These are phyloP conservation scores for Uria lomvia DNA, from an alignment of 2,113 vertebrate species.

Conservation along the genomic window DNA sequence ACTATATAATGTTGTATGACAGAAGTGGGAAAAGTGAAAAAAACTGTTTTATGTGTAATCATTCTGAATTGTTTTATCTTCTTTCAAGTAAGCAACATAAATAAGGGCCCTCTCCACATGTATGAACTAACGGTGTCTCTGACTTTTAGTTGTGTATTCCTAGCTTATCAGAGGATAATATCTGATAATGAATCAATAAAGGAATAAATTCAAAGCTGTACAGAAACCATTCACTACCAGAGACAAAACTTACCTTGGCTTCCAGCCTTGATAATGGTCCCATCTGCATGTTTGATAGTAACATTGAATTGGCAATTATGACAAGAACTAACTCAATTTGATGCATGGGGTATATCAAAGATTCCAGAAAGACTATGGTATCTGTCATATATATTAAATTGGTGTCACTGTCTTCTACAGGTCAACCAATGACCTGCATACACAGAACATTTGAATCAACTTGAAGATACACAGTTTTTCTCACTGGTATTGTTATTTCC, in stretches of 20 bases:
- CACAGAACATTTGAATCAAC: not conserved
- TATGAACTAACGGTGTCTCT: not conserved
- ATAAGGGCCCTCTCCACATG: not conserved
- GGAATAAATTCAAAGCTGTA: not conserved
- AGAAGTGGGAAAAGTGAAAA: not conserved
- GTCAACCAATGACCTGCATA: not conserved
- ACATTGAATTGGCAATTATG: not conserved
- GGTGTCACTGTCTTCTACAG: not conserved
- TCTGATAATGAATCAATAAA: not conserved
- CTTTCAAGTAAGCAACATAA: not conserved
- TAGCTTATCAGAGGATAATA: not conserved
- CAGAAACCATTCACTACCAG: not conserved
- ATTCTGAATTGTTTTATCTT: not conserved
- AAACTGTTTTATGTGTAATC: not conserved
- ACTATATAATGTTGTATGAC: not conserved
- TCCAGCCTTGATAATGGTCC: not conserved
- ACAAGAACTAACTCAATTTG: not conserved
- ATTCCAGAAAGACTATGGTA: not conserved
- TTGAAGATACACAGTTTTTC: not conserved
- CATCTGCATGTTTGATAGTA: not conserved
- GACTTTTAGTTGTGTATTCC: not conserved
- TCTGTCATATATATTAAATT: not conserved
- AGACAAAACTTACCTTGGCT: not conserved
- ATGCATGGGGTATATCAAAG: not conserved
- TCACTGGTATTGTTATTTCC: not conserved